Evolutionary conservation across 2,113 vertebrate species (phyloP), one percentile per base, ranked within the genome.

Genomic region (Thamnaconus septentrionalis): DNA sequence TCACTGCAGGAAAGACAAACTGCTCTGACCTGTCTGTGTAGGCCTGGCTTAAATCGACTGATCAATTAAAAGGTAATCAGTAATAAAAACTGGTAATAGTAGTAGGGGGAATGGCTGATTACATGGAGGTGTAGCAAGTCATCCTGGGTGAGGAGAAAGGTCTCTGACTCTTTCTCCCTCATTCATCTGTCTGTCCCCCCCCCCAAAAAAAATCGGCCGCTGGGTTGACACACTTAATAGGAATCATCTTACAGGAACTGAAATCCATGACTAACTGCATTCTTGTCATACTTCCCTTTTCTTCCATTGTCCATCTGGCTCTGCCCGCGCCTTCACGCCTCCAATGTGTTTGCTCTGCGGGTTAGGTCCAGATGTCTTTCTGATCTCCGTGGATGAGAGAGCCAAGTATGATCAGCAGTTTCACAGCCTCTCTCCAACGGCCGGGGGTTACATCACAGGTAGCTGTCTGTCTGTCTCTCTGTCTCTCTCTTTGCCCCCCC

Each of bases 341-440:
- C 48, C 45, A 41, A 52, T 11, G 8, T 68, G 49, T 64, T 31
- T 66, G 53, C 76, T 46, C 41, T 11, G 39, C 80, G 62, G 56
- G 44, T 49, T 71, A 96, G 95, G 96, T 78, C 75, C 84, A 89
- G 97, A 98, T 89, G 92, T 96, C 86, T 99, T 96, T 94, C 92
- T 95, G 80, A 95, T 99, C 87, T 97, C 95, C 45, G 92, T 93
- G 88, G 97, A 99, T 71, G 97, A 99, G 80, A 91, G 97, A 94
- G 93, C 93, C 9, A 99, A 99, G 87, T 93, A 99, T 87, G 97
- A 99, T 83, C 97, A 99, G 63, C 97, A 99, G 90, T 99, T 99
- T 87, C 96, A 94, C 71, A 96, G 96, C 85, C 92, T 99, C 85
- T 91, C 97, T 86, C 97, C 95, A 61, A 93, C 90, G 8, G 88